These are phyloP conservation scores for Gallirallus australis DNA, from an alignment of 2,797 vertebrate species.

Conservation along the genomic window DNA sequence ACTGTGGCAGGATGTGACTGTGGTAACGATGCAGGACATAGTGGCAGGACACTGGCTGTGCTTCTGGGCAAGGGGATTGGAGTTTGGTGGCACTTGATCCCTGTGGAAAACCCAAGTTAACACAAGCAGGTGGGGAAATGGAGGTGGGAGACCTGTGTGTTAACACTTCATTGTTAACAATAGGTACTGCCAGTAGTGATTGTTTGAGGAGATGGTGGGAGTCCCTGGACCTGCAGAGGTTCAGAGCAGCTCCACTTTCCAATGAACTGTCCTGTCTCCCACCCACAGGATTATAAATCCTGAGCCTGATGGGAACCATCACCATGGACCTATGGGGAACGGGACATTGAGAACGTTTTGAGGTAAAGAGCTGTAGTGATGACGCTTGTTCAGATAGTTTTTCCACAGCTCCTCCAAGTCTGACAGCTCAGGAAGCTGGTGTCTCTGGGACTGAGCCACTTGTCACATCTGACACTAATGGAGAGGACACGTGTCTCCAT, in stretches of 20 bases:
- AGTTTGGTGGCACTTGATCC: background rate
- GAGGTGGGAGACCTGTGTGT: background rate
- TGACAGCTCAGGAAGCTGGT: background rate
- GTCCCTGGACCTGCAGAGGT: background rate
- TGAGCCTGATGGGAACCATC: background rate
- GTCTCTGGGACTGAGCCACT: background rate
- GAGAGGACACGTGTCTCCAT: background rate
- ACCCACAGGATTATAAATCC: background rate
- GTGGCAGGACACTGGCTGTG: background rate
- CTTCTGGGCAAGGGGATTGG: background rate
- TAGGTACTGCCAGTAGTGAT: background rate
- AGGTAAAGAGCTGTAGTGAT: background rate
- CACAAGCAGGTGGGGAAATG: background rate
- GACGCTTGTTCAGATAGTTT: background rate
- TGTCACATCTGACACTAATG: background rate
- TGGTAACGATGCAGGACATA: fast-evolving
- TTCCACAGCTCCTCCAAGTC: background rate
- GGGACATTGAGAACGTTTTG: fast-evolving
- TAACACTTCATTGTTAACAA: too few relatives aligned
- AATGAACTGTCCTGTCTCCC: background rate
- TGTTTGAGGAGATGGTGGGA: background rate
- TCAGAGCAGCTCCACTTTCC: background rate
- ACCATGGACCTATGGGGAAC: fast-evolving
- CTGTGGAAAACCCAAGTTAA: background rate
- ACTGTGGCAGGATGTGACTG: background rate